Conservation (phyloP, 2,888 invertebrate genomes). For the Agrochola lychnidis region DNA sequence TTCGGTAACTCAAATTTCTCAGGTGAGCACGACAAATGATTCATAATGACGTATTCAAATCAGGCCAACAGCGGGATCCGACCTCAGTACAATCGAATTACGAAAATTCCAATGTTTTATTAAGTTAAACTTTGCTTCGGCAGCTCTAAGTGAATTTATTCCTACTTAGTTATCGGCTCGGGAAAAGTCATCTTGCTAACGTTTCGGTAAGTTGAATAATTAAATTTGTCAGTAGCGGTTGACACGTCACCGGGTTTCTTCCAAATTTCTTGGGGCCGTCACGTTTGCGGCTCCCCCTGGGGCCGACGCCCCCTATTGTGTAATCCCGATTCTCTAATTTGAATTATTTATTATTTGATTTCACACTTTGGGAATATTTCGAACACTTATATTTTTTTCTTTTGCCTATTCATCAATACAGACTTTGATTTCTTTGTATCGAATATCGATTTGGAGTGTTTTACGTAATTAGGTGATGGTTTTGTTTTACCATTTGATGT, state of each 20-base stretch:
- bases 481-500: constrained; percentile 47
- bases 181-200: constrained; percentile 90
- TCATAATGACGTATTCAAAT: constrained; percentile 89
- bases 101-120: constrained; percentile 90
- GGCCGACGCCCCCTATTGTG: constrained; percentile 79
- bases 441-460: constrained; percentile 49
- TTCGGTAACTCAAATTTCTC: constrained; percentile 56
- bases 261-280: constrained; percentile 85
- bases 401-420: constrained; percentile 50
- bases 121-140: constrained; percentile 90
- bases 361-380: constrained; percentile 79
- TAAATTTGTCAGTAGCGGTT: constrained; percentile 90
- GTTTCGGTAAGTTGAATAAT: constrained; percentile 90
- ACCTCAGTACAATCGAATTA: constrained; percentile 87
- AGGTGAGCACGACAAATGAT: constrained; percentile 79
- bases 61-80: constrained; percentile 79
- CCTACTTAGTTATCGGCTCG: constrained; percentile 90
- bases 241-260: constrained; percentile 89
- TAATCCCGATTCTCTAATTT: constrained; percentile 87
- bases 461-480: constrained; percentile 35
- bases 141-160: constrained; percentile 90
- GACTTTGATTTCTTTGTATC: constrained; percentile 59
- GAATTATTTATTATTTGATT: constrained; percentile 90
- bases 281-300: constrained; percentile 80
- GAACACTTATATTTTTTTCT: constrained; percentile 60